phyloP scores from a whole-genome alignment of 2,888 invertebrate genomes.

The Colostygia pectinataria region DNA sequence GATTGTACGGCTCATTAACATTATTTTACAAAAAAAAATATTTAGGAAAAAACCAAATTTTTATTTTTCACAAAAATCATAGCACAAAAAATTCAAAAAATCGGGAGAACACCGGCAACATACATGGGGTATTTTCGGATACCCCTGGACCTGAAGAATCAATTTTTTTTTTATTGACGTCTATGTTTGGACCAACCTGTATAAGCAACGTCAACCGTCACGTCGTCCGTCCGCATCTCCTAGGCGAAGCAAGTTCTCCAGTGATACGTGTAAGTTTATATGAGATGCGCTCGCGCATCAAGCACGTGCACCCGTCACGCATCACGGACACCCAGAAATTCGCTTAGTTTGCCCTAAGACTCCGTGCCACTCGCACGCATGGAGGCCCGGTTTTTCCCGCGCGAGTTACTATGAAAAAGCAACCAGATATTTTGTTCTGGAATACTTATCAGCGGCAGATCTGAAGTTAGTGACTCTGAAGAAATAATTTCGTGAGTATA shows the following conservation, averaged over 20 bases:
- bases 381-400: slow-evolving; percentile 58
- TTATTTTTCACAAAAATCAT: too few species aligned
- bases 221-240: background rate
- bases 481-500: slow-evolving; percentile 67
- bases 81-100: too few species aligned
- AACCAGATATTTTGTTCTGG: slow-evolving; percentile 52
- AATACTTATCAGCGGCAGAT: slow-evolving; percentile 42
- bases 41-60: too few species aligned
- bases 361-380: slow-evolving; percentile 68
- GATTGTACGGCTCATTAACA: too few species aligned
- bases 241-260: slow-evolving; percentile 15
- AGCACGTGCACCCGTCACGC: slow-evolving; percentile 79
- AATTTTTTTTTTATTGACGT: too few species aligned
- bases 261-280: slow-evolving; percentile 33
- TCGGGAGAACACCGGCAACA: too few species aligned
- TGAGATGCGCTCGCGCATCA: slow-evolving; percentile 63
- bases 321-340: slow-evolving; percentile 72
- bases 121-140: too few species aligned
- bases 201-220: slow-evolving; percentile 9
- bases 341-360: slow-evolving; percentile 73
- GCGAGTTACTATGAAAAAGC: slow-evolving; percentile 69
- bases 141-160: too few species aligned
- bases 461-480: slow-evolving; percentile 50
- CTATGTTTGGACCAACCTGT: too few species aligned
- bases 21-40: too few species aligned